A percentile compares a stretch with the other conserved stretches of the same genome.
These are phyloP conservation scores for Rhagoletis zephyria DNA, from an alignment of 1,140 invertebrate genomes.

Conservation along the genomic window DNA sequence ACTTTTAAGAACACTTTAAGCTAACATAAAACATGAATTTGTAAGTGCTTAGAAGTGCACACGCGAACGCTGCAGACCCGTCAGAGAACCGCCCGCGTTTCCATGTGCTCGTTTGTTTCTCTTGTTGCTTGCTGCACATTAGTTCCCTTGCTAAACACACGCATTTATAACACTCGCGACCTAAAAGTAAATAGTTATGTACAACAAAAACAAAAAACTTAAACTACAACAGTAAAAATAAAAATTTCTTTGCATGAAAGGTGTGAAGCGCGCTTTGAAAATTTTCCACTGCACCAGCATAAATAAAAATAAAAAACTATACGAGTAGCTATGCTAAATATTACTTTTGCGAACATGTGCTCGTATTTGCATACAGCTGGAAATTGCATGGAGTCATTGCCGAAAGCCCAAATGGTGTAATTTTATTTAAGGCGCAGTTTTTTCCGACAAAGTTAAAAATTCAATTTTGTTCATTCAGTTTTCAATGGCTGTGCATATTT, in stretches of 20 bases:
- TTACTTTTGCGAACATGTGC: too few relatives aligned
- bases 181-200: neutral
- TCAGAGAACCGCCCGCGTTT: neutral
- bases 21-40: slow-evolving; percentile 51
- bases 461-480: neutral
- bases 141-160: slow-evolving; percentile 8
- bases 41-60: slow-evolving; percentile 60
- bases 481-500: neutral
- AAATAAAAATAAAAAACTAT: neutral
- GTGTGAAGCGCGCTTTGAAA: slow-evolving; percentile 31
- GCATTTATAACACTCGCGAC: slow-evolving; percentile 33
- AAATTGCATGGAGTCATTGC: slow-evolving; percentile 5
- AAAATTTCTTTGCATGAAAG: neutral
- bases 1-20: slow-evolving; percentile 39
- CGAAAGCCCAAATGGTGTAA: neutral
- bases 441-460: neutral
- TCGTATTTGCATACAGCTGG: too few relatives aligned
- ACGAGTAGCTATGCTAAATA: neutral
- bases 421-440: neutral
- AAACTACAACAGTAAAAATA: slow-evolving; percentile 13
- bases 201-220: slow-evolving; percentile 49
- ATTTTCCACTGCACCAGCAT: neutral
- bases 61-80: slow-evolving; percentile 15
- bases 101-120: slow-evolving; percentile 2
- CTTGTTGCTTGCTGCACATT: neutral